A percentile compares a stretch with the other conserved stretches of the same genome.
Conservation (phyloP, 2,888 invertebrate genomes). For the Eledona agricola region DNA sequence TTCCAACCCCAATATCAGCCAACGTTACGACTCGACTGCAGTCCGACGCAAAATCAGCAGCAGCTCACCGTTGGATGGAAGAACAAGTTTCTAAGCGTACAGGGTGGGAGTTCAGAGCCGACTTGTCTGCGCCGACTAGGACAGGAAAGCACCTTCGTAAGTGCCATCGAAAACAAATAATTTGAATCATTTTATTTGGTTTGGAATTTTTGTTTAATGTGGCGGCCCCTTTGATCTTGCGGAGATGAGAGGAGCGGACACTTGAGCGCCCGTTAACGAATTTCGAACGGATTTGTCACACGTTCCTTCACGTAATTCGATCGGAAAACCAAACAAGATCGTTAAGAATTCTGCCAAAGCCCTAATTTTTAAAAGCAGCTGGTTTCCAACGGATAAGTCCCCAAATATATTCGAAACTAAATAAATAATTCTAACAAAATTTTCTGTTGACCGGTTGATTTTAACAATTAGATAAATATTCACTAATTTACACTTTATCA, state of each 20-base stretch:
- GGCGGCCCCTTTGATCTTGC: conserved; percentile 19
- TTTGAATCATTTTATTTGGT: conserved; percentile 19
- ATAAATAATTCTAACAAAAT: too few relatives aligned
- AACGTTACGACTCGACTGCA: conserved; percentile 40
- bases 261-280: conserved; percentile 11
- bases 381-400: too few relatives aligned
- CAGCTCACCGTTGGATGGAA: conserved; percentile 35
- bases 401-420: too few relatives aligned
- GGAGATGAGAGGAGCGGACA: conserved; percentile 2
- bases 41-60: conserved; percentile 38
- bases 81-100: conserved; percentile 37
- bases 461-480: too few relatives aligned
- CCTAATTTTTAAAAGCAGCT: too few relatives aligned
- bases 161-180: conserved; percentile 32
- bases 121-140: conserved; percentile 41
- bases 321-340: too few relatives aligned
- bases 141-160: conserved; percentile 31
- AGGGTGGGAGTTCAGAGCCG: conserved; percentile 40
- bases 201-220: conserved; percentile 10
- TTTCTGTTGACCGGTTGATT: too few relatives aligned
- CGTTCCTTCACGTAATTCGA: too few relatives aligned
- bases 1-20: conserved; percentile 31
- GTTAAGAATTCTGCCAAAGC: too few relatives aligned
- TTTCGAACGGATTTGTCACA: conserved; percentile 9
- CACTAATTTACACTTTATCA: too few relatives aligned